These are phyloP conservation scores for Percopsis transmontana DNA, from an alignment of 2,113 vertebrate species.

Conservation along the genomic window DNA sequence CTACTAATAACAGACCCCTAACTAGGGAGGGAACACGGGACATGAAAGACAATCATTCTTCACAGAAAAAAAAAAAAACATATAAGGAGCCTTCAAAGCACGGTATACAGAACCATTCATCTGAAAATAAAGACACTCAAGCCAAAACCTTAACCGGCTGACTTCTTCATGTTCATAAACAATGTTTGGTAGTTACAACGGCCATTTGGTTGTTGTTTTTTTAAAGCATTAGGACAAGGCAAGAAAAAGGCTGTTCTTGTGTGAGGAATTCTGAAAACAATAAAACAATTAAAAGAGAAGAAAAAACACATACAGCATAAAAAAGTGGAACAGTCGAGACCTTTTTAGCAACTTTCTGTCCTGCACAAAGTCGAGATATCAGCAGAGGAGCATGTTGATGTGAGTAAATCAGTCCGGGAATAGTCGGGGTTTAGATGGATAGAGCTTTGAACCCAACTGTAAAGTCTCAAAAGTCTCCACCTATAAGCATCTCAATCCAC, in stretches of 20 bases:
- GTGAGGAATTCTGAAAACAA: slow-evolving; percentile 85
- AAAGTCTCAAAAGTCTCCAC: slow-evolving; percentile 71
- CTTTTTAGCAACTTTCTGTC: slow-evolving; percentile 92
- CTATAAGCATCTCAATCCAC: slow-evolving; percentile 77
- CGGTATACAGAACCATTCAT: slow-evolving; percentile 88
- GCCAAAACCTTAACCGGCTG: slow-evolving; percentile 86
- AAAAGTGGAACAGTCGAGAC: slow-evolving; percentile 87
- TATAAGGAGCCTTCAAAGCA: slow-evolving; percentile 92
- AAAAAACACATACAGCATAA: no score
- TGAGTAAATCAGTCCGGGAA: no score
- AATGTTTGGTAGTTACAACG: slow-evolving; percentile 93
- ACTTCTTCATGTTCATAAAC: slow-evolving; percentile 88
- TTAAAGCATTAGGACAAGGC: slow-evolving; percentile 99
- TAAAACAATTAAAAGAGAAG: no score
- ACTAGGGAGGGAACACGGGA: slow-evolving; percentile 87
- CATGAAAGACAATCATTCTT: slow-evolving; percentile 87
- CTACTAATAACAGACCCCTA: slow-evolving; percentile 89
- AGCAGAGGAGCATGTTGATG: slow-evolving; percentile 81
- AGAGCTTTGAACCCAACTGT: no score
- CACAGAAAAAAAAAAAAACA: slow-evolving; percentile 83
- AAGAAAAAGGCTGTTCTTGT: slow-evolving; percentile 97
- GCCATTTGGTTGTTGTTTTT: slow-evolving; percentile 98
- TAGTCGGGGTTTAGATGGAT: slow-evolving; percentile 51
- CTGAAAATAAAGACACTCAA: slow-evolving; percentile 88
- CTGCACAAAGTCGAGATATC: slow-evolving; percentile 90